phyloP scores from a whole-genome alignment of 2,888 invertebrate genomes.

The Seira sanloemensis region DNA sequence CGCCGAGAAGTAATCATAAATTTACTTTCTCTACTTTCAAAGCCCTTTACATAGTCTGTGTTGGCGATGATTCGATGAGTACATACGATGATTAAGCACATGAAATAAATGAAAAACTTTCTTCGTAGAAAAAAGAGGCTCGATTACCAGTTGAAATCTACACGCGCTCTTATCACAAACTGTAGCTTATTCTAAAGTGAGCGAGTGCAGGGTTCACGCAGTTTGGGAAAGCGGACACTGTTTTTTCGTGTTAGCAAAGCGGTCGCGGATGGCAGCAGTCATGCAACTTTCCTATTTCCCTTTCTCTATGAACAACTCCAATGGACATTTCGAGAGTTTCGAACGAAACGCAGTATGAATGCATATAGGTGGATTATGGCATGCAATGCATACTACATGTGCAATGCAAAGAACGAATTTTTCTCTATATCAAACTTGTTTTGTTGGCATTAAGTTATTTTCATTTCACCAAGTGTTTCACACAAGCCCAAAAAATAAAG shows the following conservation, averaged over 20 bases:
- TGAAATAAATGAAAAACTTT: constrained; percentile 48
- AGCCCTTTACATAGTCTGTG: not conserved
- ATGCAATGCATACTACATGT: constrained; percentile 55
- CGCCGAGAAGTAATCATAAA: not conserved
- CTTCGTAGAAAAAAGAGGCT: not conserved
- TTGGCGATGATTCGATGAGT: not conserved
- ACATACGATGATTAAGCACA: not conserved
- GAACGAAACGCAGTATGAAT: constrained; percentile 38
- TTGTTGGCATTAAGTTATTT: constrained; percentile 30
- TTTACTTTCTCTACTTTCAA: not conserved
- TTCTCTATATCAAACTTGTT: constrained; percentile 26
- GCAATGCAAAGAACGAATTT: constrained; percentile 20
- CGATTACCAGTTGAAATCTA: not conserved
- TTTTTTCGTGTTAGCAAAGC: constrained; percentile 6
- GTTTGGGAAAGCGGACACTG: not conserved
- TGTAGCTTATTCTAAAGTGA: too few relatives aligned
- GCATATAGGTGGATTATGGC: constrained; percentile 53
- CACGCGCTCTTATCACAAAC: not conserved
- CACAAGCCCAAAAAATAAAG: constrained; percentile 16
- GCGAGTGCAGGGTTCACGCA: constrained; percentile 47
- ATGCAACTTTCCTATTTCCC: not conserved
- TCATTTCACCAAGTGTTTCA: constrained; percentile 51
- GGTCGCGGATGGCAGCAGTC: too few relatives aligned
- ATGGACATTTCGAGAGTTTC: not conserved
- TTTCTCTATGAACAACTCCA: not conserved